phyloP scores from a whole-genome alignment of 2,113 vertebrate genomes.

The Tyrannus savana region DNA sequence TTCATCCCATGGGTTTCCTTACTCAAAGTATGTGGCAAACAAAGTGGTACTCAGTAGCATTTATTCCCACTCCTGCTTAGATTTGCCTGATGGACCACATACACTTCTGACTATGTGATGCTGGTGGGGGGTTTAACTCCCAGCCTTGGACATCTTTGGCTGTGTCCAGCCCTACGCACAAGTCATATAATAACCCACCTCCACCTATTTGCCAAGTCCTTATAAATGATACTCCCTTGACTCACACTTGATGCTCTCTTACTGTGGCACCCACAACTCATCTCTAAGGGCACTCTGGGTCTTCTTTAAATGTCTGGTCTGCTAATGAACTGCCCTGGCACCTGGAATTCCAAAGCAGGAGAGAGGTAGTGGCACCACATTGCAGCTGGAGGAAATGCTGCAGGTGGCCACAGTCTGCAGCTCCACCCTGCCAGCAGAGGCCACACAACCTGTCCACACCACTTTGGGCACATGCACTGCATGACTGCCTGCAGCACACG shows the following conservation, averaged over 20 bases:
- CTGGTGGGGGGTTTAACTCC: not conserved
- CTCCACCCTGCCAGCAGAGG: not conserved
- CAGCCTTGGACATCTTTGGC: not conserved
- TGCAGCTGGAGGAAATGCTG: not conserved
- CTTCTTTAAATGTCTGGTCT: not conserved
- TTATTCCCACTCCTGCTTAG: not conserved
- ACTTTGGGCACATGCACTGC: not conserved
- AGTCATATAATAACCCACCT: not conserved
- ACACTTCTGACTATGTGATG: not conserved
- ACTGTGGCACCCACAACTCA: not conserved
- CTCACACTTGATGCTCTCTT: not conserved
- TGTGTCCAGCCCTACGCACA: not conserved
- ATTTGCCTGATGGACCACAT: not conserved
- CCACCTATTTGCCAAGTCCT: not conserved
- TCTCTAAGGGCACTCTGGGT: not conserved
- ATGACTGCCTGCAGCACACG: not conserved
- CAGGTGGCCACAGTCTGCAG: not conserved
- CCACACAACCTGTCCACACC: rapidly evolving
- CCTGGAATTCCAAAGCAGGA: not conserved
- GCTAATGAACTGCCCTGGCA: not conserved
- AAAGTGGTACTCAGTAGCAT: not conserved
- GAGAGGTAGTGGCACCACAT: not conserved
- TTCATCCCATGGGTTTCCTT: not conserved
- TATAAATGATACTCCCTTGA: not conserved
- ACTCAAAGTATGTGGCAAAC: not conserved